A percentile compares a stretch with the other conserved stretches of the same genome.
Conservation (phyloP, 1,140 invertebrate species). For the Ceratosolen solmsi region DNA sequence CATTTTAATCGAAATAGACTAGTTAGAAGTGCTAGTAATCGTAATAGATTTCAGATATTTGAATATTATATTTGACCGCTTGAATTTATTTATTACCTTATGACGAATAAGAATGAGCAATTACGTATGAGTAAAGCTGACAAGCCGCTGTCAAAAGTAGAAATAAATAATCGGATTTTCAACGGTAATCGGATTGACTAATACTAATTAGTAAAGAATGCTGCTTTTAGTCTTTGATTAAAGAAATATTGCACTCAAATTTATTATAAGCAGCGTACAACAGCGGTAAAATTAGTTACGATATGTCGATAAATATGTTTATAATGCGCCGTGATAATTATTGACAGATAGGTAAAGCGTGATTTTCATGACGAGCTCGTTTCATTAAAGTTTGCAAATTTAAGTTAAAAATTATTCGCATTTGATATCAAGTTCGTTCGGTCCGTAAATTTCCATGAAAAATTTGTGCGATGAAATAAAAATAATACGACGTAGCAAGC, state of each 20-base stretch:
- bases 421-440: neutral
- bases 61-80: no score
- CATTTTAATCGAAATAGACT: no score
- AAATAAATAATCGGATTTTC: slow-evolving; percentile 34
- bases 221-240: neutral
- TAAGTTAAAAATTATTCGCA: neutral
- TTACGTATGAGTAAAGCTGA: neutral
- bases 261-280: neutral
- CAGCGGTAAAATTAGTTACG: neutral
- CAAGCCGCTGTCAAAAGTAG: slow-evolving; percentile 17
- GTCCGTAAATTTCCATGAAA: neutral
- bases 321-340: neutral
- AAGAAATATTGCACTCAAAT: neutral
- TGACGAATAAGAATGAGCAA: neutral
- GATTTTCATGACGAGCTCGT: neutral
- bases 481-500: neutral
- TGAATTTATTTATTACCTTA: neutral
- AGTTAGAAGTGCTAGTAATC: no score
- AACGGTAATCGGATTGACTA: slow-evolving; percentile 1
- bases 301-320: neutral
- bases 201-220: neutral
- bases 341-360: neutral
- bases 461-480: neutral
- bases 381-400: neutral
- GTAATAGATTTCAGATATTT: no score